phyloP scores from a whole-genome alignment of 2,797 vertebrate species.

The Sebastes oblongus region DNA sequence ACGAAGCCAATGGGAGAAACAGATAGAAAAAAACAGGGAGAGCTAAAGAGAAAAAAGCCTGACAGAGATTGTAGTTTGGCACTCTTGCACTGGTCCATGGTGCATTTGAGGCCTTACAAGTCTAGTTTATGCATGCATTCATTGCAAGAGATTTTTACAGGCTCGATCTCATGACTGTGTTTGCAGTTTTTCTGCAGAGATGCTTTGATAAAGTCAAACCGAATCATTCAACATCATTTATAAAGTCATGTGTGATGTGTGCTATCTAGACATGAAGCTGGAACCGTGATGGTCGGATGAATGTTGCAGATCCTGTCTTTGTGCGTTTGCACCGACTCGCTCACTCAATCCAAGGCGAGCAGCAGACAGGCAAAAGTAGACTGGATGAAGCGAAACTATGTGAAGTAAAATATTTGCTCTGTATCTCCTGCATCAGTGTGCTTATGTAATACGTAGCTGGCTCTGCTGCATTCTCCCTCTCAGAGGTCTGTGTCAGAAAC shows the following conservation, averaged over 20 bases:
- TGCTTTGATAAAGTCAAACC: constrained; percentile 1
- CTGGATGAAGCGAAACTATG: constrained; percentile 44
- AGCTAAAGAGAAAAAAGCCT: background rate
- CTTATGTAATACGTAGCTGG: constrained; percentile 69
- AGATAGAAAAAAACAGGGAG: background rate
- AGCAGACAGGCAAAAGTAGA: constrained; percentile 30
- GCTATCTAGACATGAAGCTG: background rate
- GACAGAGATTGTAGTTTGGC: constrained; percentile 6
- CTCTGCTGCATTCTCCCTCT: constrained; percentile 61
- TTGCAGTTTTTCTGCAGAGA: background rate
- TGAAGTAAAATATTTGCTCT: constrained; percentile 62
- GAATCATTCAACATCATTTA: background rate
- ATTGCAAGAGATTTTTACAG: background rate
- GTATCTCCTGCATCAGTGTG: constrained; percentile 58
- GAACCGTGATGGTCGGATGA: background rate
- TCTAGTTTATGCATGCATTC: background rate
- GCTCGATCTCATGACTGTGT: constrained; percentile 2
- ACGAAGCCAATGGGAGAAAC: constrained; percentile 15
- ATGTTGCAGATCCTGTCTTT: constrained; percentile 39
- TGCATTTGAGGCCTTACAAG: background rate
- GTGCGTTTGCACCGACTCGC: background rate
- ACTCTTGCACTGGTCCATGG: background rate
- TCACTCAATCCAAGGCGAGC: background rate
- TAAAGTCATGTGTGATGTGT: background rate
- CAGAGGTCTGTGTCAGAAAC: constrained; percentile 19